phyloP scores from a whole-genome alignment of 2,113 vertebrate genomes.

The Aleadryas rufinucha region DNA sequence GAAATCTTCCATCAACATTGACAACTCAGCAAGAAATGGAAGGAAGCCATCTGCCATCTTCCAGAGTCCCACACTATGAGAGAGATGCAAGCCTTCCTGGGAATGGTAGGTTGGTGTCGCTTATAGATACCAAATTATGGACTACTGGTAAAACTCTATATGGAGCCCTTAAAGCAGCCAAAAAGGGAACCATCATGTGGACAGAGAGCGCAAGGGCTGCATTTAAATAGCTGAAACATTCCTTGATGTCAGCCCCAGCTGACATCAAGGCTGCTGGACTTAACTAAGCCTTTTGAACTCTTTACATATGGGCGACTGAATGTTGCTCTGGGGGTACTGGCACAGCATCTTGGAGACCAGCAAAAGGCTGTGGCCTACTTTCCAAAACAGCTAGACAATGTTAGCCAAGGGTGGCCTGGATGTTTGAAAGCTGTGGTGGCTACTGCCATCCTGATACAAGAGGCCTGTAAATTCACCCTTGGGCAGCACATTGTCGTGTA shows the following conservation, averaged over 20 bases:
- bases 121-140: neutral
- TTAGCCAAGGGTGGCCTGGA: neutral
- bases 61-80: neutral
- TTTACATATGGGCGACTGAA: neutral
- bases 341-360: neutral
- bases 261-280: neutral
- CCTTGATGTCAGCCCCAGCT: neutral
- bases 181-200: neutral
- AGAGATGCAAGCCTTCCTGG: neutral
- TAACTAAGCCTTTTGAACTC: neutral
- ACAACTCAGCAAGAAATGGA: no score
- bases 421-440: neutral
- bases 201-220: neutral
- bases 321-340: neutral
- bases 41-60: no score
- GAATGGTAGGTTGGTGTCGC: neutral
- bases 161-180: neutral
- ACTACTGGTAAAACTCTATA: neutral
- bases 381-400: neutral
- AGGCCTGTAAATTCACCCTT: neutral
- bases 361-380: neutral
- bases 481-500: neutral
- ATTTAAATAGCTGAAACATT: neutral
- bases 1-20: neutral
- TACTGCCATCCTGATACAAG: neutral